Base-by-base conservation (phyloP, 2,888 invertebrate species). In the Phalangium opilio region DNA sequence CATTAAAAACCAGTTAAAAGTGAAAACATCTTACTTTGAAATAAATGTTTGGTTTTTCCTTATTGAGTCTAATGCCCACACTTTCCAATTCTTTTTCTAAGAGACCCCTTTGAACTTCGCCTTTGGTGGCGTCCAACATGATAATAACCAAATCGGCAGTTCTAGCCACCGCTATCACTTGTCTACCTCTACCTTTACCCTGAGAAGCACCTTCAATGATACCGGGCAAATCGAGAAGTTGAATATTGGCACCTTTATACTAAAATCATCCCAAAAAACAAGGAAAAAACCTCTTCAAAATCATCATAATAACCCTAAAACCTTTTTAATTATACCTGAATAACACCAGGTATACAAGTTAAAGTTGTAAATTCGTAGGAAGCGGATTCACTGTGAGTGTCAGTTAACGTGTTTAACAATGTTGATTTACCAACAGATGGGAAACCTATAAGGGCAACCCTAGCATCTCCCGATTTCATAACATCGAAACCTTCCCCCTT, bases 151-250 rank as follows among this genome's bases (percentile, higher is more conserved):
- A 71, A 70, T 98, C 98, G 0, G 96, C 90, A 3, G 98, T 98
- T 60, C 98, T 75, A 0, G 96, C 98, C 8, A 99, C 98, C 12
- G 98, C 95, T 65, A 99, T 98, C 10, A 68, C 79, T 74, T 91
- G 87, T 59, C 86, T 71, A 55, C 89, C 89, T 68, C 89, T 74
- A 61, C 89, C 89, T 70, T 86, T 86, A 64, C 74, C 75, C 65
- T 87, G 95, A 2, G 96, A 83, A 54, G 98, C 98, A 50, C 98
- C 98, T 74, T 99, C 98, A 66, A 98, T 99, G 65, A 98, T 98
- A 64, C 98, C 98, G 49, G 98, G 98, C 64, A 98, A 75, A 77
- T 98, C 98, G 0, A 98, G 77, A 53, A 98, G 72, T 66, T 98
- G 98, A 64, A 98, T 96, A 64, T 93, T 93, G 34, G 98, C 98